phyloP scores from a whole-genome alignment of 2,888 invertebrate genomes.

The Napeogenes sylphis region DNA sequence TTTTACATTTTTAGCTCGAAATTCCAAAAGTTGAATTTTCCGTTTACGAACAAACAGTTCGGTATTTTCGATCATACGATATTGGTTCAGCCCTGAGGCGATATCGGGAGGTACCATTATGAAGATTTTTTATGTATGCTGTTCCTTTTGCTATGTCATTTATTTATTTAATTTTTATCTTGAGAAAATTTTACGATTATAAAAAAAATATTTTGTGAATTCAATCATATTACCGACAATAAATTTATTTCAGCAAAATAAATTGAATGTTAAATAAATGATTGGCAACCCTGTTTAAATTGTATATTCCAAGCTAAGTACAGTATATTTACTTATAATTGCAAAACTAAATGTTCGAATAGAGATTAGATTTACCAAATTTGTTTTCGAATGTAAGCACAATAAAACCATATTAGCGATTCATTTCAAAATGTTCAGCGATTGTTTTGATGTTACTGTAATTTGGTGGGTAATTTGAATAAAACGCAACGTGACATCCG shows the following conservation, averaged over 20 bases:
- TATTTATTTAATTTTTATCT: not conserved
- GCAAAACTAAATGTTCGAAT: slow-evolving; percentile 12
- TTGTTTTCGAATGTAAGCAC: slow-evolving; percentile 13
- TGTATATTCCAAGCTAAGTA: not conserved
- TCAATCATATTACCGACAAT: not conserved
- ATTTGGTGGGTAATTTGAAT: slow-evolving; percentile 22
- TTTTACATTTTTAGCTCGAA: slow-evolving; percentile 6
- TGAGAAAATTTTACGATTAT: not conserved
- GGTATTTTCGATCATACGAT: slow-evolving; percentile 4
- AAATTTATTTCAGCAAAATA: too few species aligned
- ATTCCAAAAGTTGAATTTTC: slow-evolving; percentile 7
- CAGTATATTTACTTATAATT: not conserved
- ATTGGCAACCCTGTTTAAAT: not conserved
- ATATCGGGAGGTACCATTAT: slow-evolving; percentile 1
- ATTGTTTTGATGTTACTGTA: slow-evolving; percentile 24
- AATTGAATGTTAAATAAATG: not conserved
- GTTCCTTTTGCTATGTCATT: not conserved
- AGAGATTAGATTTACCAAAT: slow-evolving; percentile 17
- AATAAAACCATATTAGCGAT: slow-evolving; percentile 16
- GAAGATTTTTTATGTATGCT: slow-evolving; percentile 1
- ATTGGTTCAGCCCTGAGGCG: slow-evolving; percentile 1
- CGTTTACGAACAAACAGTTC: slow-evolving; percentile 6
- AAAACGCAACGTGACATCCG: not conserved
- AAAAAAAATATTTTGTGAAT: not conserved
- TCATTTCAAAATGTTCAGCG: slow-evolving; percentile 26